Evolutionary conservation across 1,140 invertebrate species (phyloP).

Genomic region (Atta colombica): DNA sequence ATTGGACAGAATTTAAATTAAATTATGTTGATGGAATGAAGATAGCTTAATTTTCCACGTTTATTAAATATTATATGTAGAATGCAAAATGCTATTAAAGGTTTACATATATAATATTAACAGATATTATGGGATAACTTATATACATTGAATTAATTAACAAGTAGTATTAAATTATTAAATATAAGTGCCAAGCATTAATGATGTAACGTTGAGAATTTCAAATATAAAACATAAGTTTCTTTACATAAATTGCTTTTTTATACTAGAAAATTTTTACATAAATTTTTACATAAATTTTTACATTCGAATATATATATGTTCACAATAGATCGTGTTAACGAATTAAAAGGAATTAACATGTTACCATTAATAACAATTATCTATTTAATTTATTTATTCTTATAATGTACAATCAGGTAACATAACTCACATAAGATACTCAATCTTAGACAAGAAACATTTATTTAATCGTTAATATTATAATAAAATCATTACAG

Average conservation of each 20-base stretch:
- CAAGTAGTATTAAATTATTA: background rate
- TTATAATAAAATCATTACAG: constrained; percentile 23
- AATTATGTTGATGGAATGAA: constrained; percentile 1
- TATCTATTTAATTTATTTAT: constrained; percentile 3
- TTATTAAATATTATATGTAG: background rate
- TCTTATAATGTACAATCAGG: background rate
- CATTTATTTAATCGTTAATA: background rate
- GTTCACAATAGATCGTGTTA: too few species aligned
- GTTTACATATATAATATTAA: background rate
- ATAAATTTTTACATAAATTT: background rate
- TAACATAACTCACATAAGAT: too few species aligned
- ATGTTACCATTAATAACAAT: background rate
- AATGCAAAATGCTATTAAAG: background rate
- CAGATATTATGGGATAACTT: background rate
- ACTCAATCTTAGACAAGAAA: background rate
- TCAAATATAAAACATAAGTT: background rate
- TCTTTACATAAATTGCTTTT: background rate
- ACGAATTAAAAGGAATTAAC: too few species aligned
- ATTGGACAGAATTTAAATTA: constrained; percentile 2
- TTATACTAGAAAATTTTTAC: background rate
- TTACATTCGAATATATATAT: background rate
- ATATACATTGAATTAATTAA: constrained; percentile 3
- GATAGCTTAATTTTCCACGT: background rate
- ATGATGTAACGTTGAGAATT: background rate
- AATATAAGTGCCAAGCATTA: background rate